Base-by-base conservation (phyloP, 2,888 invertebrate genomes). In the Eupithecia insigniata region DNA sequence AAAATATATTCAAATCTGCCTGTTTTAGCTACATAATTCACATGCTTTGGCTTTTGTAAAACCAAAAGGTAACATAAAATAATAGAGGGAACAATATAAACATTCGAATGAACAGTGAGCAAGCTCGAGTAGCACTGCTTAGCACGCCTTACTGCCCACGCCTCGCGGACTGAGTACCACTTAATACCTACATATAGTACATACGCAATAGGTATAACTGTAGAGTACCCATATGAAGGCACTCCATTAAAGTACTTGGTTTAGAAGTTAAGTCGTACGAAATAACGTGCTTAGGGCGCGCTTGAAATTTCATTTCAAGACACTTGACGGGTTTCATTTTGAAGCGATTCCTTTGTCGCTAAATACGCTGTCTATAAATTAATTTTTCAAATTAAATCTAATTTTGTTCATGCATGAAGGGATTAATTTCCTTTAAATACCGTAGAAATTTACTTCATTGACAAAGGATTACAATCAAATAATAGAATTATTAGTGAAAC, bases 111-210 rank as follows among this genome's bases (percentile, higher is more conserved):
- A 39, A 34, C 36, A 39, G 62, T 36, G 34, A 66, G 34, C 66
- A 67, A 46, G 69, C 62, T 65, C 26, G 55, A 55, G 55, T 62
- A 28, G 73, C 46, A 68, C 26, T 46, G 65, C 68, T 67, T 36
- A 34, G 30, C 74, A 43, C 72, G 77, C 66, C 39, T 70, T 71
- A 72, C 69, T 64, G 73, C 73, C 58, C 76, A 32, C 77, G 74
- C 69, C 77, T 77, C 72, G 58, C 58, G 22, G 65, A 70, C 32
- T 65, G 64, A 73, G 70, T 66, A 60, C 55, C 66, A 43, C 67
- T 58, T 36, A 28, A 61, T 58, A 64, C 30, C 67, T 69, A 39
- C 69, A 64, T 26, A 22, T 36, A 34, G 34, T 36, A 62, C 12
- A 10, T 62, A 62, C 22, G n/a, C 10, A 22, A 10, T n/a, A 18